A percentile compares a stretch with the other conserved stretches of the same genome.
phyloP scores from a whole-genome alignment of 1,140 invertebrate species.

The Tribolium madens region DNA sequence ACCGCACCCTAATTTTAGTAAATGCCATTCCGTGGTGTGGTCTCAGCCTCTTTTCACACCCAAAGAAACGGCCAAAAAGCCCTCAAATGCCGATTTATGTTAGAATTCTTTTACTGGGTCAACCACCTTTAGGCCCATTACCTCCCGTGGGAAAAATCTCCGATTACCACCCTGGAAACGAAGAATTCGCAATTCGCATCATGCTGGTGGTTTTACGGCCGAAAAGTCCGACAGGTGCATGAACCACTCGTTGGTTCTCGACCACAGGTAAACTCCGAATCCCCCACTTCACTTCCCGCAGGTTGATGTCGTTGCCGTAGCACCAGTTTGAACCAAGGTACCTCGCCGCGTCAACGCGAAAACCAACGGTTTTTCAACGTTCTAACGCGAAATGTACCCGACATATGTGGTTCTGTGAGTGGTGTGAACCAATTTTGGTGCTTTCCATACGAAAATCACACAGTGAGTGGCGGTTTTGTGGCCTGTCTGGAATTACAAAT shows the following conservation, averaged over 20 bases:
- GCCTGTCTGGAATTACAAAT: constrained; percentile 46
- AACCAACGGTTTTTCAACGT: constrained; percentile 46
- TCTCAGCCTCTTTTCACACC: too few species aligned
- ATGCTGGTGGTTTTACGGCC: constrained; percentile 2
- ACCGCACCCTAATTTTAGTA: constrained; percentile 10
- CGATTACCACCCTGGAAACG: too few species aligned
- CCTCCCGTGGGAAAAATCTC: too few species aligned
- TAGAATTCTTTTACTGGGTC: too few species aligned
- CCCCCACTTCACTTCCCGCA: constrained; percentile 42
- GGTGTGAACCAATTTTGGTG: background rate
- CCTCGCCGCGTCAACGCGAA: constrained; percentile 8
- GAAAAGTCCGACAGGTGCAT: constrained; percentile 25
- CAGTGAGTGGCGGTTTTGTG: background rate
- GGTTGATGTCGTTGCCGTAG: constrained; percentile 46
- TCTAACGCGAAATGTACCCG: constrained; percentile 28
- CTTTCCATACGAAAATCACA: background rate
- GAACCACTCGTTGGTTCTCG: constrained; percentile 20
- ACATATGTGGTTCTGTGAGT: constrained; percentile 13
- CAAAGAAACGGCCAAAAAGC: background rate
- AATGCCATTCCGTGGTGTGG: background rate
- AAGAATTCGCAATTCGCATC: background rate
- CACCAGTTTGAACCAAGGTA: constrained; percentile 49
- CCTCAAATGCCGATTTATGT: too few species aligned
- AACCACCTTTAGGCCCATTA: constrained; percentile 14
- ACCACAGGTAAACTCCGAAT: constrained; percentile 23